Base-by-base conservation (phyloP, 1,140 invertebrate genomes). In the Caligus rogercresseyi region DNA sequence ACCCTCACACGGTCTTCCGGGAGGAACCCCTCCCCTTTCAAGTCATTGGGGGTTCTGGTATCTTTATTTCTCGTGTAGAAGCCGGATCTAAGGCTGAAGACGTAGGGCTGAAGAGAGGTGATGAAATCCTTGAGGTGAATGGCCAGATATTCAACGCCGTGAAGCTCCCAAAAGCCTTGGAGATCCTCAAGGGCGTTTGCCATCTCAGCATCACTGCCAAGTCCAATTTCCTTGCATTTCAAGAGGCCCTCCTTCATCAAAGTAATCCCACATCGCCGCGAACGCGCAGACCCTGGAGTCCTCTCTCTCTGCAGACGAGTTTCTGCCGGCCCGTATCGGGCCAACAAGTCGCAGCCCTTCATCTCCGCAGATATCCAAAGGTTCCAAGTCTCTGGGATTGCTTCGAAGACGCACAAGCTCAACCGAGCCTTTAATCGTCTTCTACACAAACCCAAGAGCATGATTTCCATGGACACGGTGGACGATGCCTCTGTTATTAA, bases 51-150 rank as follows among this genome's bases (percentile, higher is more conserved):
- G 92, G 92, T 25, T 78, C 81, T 66, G 91, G 91, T 15, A 92
- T 98, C 63, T 98, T 96, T 76, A 86, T 99, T 63, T 85, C 88
- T 13, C 89, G 92, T 76, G 84, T 76, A 68, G 64, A 63, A 21
- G n/a, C 24, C 7, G 61, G 61, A 20, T 63, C 61, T 16, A 63
- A 63, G 74, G 90, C 92, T 11, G 87, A 93, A 74, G 88, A 95
- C 70, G 86, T 91, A n/a, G 94, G 95, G 0, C 75, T 99, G 16
- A 95, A 95, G 74, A 78, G 90, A 56, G 94, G 94, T 1, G 95
- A 99, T 78, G 93, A 98, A 76, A 88, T 95, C 65, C 77, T 98
- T 61, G 90, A 97, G 76, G 92, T 98, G 0, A 98, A 98, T 73
- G 90, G 93, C 18, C 87, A 95, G 70, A 93, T 84, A 68, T 95